Percentiles rank a stretch among this genome's conserved stretches.
phyloP scores from a whole-genome alignment of 2,888 invertebrate species.

The Platypus cylindrus region DNA sequence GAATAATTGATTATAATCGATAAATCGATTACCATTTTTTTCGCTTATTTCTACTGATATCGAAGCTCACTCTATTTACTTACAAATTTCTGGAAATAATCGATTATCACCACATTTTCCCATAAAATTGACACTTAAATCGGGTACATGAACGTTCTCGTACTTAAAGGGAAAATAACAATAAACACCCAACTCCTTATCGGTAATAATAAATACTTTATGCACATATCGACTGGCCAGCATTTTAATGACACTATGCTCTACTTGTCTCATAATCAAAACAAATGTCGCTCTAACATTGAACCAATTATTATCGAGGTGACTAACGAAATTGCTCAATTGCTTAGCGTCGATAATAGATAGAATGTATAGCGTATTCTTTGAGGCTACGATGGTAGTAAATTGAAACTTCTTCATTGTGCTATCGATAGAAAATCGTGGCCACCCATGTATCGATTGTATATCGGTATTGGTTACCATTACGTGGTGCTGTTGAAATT shows the following conservation, averaged over 20 bases:
- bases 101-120: no score
- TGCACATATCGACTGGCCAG: background rate
- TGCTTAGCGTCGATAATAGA: background rate
- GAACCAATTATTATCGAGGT: background rate
- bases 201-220: background rate
- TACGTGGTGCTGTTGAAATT: no score
- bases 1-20: no score
- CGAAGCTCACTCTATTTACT: no score
- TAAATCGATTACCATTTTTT: no score
- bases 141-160: background rate
- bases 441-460: no score
- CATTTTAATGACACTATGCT: background rate
- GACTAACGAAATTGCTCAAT: background rate
- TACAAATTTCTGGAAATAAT: no score
- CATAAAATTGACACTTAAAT: background rate
- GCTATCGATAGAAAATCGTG: no score
- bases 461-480: no score
- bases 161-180: slow-evolving; percentile 1
- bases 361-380: background rate
- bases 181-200: background rate
- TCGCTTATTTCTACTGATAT: no score
- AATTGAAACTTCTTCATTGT: no score
- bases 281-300: background rate
- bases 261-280: background rate
- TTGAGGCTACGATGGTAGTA: no score